These are phyloP conservation scores for Protobothrops flavoviridis DNA, from an alignment of 2,113 vertebrate species.

Conservation along the genomic window DNA sequence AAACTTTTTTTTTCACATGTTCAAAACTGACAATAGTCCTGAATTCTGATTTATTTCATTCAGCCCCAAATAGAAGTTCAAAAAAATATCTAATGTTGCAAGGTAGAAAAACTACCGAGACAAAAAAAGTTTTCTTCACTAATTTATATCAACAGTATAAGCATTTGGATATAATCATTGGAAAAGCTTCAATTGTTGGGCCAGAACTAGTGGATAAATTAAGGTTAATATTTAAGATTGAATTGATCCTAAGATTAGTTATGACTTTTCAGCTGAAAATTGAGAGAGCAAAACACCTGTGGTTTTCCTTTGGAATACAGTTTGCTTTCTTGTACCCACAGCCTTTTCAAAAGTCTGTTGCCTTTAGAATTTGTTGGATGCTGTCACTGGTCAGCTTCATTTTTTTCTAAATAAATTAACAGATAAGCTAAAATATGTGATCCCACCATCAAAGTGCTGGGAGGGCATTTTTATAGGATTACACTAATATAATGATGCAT, in stretches of 20 bases:
- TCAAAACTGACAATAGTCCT: conserved; percentile 49
- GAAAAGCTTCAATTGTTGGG: conserved; percentile 65
- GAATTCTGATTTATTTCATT: conserved; percentile 66
- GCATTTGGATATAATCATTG: conserved; percentile 62
- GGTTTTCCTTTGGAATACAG: fast-evolving
- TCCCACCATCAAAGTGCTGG: not conserved
- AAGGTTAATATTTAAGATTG: conserved; percentile 54
- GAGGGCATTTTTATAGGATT: conserved; percentile 6
- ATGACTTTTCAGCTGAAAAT: conserved; percentile 55
- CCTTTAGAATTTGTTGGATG: not conserved
- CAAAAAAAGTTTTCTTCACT: conserved; percentile 70
- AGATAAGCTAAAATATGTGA: conserved; percentile 17
- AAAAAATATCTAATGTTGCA: conserved; percentile 69
- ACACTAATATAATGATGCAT: not conserved
- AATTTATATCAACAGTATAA: conserved; percentile 76
- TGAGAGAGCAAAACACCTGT: conserved; percentile 41
- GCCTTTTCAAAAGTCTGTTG: conserved; percentile 16
- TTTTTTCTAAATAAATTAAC: not conserved
- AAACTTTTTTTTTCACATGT: conserved; percentile 2
- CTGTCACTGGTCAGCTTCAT: not conserved
- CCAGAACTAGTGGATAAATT: conserved; percentile 46
- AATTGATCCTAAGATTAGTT: conserved; percentile 58
- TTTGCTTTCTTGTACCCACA: not conserved
- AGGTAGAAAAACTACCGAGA: conserved; percentile 61
- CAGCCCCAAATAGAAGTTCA: conserved; percentile 70